Percentiles rank a stretch among this genome's conserved stretches.
Evolutionary conservation across 1,140 invertebrate species (phyloP).

Genomic region (Drosophila leontia): DNA sequence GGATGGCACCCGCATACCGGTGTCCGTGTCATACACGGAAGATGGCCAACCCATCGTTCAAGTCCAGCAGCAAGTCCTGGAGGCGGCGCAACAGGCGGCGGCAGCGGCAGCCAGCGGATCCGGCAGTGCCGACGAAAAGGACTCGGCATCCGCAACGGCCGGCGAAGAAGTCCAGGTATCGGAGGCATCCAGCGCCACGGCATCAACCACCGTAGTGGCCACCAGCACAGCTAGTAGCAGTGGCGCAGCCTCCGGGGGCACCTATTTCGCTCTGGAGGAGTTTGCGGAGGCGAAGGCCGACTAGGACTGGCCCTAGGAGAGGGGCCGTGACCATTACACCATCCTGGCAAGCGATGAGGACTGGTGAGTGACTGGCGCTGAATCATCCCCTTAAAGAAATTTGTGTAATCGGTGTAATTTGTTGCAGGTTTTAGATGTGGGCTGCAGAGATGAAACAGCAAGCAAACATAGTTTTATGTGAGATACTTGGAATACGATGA

Average conservation of each 20-base stretch:
- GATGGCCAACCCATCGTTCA: constrained; percentile 82
- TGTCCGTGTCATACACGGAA: constrained; percentile 82
- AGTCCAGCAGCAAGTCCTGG: constrained; percentile 78
- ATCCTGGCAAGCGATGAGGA: constrained; percentile 72
- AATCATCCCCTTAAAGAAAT: background rate
- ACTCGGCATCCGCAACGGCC: constrained; percentile 47
- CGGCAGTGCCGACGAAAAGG: constrained; percentile 48
- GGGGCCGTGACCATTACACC: constrained; percentile 57
- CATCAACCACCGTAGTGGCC: constrained; percentile 51
- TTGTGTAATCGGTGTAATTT: background rate
- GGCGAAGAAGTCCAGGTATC: constrained; percentile 57
- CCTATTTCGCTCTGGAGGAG: constrained; percentile 79
- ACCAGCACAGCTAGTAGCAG: constrained; percentile 67
- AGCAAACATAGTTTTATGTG: constrained; percentile 53
- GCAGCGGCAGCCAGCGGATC: constrained; percentile 46
- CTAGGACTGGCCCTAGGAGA: constrained; percentile 76
- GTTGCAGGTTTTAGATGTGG: constrained; percentile 60
- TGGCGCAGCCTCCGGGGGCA: constrained; percentile 60
- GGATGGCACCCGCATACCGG: constrained; percentile 83
- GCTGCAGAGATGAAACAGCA: constrained; percentile 32
- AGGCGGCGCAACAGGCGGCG: constrained; percentile 62
- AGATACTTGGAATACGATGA: constrained; percentile 58
- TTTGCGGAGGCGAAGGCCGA: constrained; percentile 74
- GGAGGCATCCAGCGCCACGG: constrained; percentile 50
- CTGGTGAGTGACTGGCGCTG: constrained; percentile 44